Evolutionary conservation across 2,797 vertebrate genomes (phyloP), one percentile per base, ranked within the genome.

Genomic region (Aythya fuligula): DNA sequence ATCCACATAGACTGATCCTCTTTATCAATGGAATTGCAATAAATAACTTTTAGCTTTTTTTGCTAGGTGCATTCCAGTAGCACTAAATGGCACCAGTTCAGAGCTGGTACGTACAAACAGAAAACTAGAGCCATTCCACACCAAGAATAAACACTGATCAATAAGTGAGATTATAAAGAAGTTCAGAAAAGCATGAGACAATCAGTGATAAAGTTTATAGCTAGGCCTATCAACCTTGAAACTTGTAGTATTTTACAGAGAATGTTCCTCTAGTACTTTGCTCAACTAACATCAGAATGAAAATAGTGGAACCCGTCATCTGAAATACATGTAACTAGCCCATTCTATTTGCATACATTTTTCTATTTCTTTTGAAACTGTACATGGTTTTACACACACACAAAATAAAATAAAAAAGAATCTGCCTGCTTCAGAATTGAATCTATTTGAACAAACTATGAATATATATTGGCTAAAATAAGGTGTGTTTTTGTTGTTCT

Each of bases 381-480:
- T 51, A 21, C 15, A 8, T 49, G 47, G 53, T 76, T 74, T 67
- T 12, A 0, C 28, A 61, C 36, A 17, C 8, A 15, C 51, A 28
- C 13, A 53, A 8, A 53, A 28, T 28, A 3, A 53, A 28, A 53
- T 28, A 53, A 53, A 27, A 28, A 15, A 51, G 25, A 51, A 53
- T 38, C 41, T 43, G 6, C 62, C 9, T 3, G 24, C 73, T 89
- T 92, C 72, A 72, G 41, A 84, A 60, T 13, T 72, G 58, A 91
- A 66, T 78, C 34, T 60, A n/a, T 79, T 77, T 85, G 81, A 47
- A 83, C 38, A 91, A 75, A 12, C 83, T 19, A 64, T 95, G 85
- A 92, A 93, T 96, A 91, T 84, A 92, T 92, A 95, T 95, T 94
- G 82, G 19, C 78, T 92, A 84, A 95, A 92, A 89, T 95, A 77